Evolutionary conservation across 92 coral and sea anemone species (phyloP).

Genomic region (Heteractis magnifica): DNA sequence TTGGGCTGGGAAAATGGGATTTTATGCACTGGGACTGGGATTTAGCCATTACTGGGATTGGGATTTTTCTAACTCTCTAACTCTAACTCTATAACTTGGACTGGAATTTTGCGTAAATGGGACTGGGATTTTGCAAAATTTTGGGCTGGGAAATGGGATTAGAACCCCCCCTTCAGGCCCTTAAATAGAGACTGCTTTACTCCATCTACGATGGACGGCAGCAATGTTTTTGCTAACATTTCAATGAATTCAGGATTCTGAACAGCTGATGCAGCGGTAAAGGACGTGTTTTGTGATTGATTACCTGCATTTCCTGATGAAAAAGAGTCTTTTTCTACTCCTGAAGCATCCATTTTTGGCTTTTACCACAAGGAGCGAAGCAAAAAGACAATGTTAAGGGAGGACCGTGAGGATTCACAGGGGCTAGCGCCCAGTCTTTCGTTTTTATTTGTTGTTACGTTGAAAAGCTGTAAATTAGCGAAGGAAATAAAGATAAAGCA

Average conservation of each 20-base stretch:
- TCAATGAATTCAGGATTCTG: constrained; percentile 12
- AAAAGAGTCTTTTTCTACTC: constrained; percentile 15
- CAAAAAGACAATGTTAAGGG: constrained; percentile 31
- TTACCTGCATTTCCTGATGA: constrained; percentile 25
- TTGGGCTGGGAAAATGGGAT: too few relatives aligned
- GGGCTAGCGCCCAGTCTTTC: constrained; percentile 27
- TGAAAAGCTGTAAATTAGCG: constrained; percentile 19
- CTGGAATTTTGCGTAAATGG: too few relatives aligned
- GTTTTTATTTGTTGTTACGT: neutral
- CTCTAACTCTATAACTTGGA: too few relatives aligned
- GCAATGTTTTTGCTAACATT: neutral
- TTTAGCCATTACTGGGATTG: too few relatives aligned
- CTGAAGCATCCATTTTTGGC: constrained; percentile 1
- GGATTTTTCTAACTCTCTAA: too few relatives aligned
- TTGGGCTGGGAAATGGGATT: too few relatives aligned
- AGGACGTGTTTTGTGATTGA: neutral
- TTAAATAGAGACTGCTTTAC: constrained; percentile 13
- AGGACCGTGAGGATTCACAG: neutral
- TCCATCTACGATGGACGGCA: constrained; percentile 24
- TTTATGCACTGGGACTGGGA: too few relatives aligned
- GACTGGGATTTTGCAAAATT: too few relatives aligned
- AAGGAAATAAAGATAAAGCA: constrained; percentile 43
- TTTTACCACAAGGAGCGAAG: constrained; percentile 37
- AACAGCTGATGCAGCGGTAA: neutral
- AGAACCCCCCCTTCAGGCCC: too few relatives aligned